These are phyloP conservation scores for Archocentrus centrarchus DNA, from an alignment of 2,113 vertebrate genomes.

Conservation along the genomic window DNA sequence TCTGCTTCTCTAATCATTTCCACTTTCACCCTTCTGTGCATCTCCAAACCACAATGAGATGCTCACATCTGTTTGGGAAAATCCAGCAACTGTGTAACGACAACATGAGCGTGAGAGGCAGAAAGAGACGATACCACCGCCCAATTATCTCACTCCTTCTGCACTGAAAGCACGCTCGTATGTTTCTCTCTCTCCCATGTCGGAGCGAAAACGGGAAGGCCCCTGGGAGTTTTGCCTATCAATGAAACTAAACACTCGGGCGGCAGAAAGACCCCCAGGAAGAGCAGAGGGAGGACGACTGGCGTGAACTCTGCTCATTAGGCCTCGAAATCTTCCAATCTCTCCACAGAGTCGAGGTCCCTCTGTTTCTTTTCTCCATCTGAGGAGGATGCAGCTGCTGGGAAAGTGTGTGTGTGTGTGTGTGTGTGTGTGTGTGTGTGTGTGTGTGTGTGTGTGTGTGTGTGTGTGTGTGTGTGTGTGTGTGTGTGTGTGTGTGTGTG, in stretches of 20 bases:
- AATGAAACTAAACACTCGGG: conserved; percentile 36
- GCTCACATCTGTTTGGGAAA: conserved; percentile 56
- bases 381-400: conserved; percentile 44
- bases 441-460: background rate
- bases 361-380: conserved; percentile 1
- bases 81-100: conserved; percentile 37
- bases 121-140: conserved; percentile 20
- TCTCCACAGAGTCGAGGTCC: conserved; percentile 23
- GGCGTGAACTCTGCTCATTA: conserved; percentile 57
- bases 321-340: conserved; percentile 41
- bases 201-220: conserved; percentile 23
- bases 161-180: background rate
- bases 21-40: background rate
- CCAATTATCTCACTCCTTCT: conserved; percentile 43
- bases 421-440: background rate
- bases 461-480: background rate
- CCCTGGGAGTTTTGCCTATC: conserved; percentile 35
- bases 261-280: background rate
- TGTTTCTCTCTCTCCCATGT: conserved; percentile 1
- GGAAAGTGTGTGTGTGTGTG: background rate
- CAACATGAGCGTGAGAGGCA: conserved; percentile 1
- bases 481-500: background rate
- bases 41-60: background rate
- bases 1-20: background rate
- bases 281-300: background rate